Evolutionary conservation across 2,888 invertebrate genomes (phyloP).

Genomic region (Periphyllus acericola): DNA sequence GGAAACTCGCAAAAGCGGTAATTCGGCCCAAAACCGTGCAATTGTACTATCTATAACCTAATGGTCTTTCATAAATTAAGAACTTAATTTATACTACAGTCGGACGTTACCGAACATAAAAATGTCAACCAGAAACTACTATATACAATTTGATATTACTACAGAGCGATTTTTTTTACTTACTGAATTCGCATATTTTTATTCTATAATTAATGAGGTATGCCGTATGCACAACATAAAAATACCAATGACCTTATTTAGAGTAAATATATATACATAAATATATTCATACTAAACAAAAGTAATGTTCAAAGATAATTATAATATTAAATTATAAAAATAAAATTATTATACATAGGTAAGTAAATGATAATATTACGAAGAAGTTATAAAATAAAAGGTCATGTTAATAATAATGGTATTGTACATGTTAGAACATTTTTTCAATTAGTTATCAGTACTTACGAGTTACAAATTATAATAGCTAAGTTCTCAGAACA

Average conservation of each 20-base stretch:
- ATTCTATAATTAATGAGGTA: background rate
- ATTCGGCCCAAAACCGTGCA: background rate
- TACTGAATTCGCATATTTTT: slow-evolving; percentile 7
- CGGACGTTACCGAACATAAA: background rate
- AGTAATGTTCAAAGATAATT: background rate
- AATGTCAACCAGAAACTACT: background rate
- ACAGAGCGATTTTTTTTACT: slow-evolving; percentile 7
- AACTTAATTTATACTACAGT: background rate
- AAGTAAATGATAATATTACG: background rate
- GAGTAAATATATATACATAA: background rate
- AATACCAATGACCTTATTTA: slow-evolving; percentile 33
- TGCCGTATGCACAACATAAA: background rate
- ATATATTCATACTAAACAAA: background rate
- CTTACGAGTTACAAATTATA: background rate
- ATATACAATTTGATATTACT: background rate
- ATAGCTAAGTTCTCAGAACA: background rate
- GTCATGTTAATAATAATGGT: too few relatives aligned
- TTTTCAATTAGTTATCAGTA: background rate
- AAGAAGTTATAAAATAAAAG: background rate
- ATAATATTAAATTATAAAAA: background rate
- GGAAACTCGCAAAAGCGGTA: background rate
- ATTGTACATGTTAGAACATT: background rate
- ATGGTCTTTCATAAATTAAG: background rate
- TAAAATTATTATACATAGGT: background rate
- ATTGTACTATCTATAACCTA: background rate